Evolutionary conservation across 1,140 invertebrate species (phyloP).

Genomic region (Eumaeus atala): DNA sequence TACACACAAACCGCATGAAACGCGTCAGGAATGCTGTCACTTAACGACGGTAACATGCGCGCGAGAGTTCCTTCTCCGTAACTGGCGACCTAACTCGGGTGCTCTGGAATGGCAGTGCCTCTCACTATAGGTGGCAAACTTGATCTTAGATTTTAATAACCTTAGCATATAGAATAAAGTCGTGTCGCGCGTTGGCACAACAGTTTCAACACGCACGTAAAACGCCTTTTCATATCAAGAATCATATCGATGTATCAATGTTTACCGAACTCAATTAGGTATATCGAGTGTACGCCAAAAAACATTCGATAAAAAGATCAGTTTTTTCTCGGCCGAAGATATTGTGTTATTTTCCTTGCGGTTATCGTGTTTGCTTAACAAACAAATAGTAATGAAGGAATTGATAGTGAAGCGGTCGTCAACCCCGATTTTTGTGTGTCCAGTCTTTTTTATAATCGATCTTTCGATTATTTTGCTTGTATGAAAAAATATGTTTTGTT

Average conservation of each 20-base stretch:
- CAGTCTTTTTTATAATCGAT: slow-evolving; percentile 16
- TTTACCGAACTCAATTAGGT: slow-evolving; percentile 55
- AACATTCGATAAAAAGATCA: slow-evolving; percentile 54
- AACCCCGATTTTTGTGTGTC: slow-evolving; percentile 31
- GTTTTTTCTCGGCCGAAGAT: slow-evolving; percentile 47
- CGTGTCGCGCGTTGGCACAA: slow-evolving; percentile 28
- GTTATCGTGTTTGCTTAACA: slow-evolving; percentile 56
- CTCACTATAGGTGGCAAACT: no score
- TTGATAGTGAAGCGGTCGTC: slow-evolving; percentile 53
- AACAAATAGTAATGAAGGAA: slow-evolving; percentile 63
- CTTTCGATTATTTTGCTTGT: slow-evolving; percentile 5
- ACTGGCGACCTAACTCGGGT: no score
- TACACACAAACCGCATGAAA: no score
- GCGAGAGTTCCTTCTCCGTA: no score
- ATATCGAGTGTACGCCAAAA: slow-evolving; percentile 51
- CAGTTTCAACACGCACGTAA: slow-evolving; percentile 46
- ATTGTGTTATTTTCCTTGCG: slow-evolving; percentile 53
- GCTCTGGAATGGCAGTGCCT: no score
- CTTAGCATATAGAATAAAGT: slow-evolving; percentile 7
- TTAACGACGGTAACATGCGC: no score
- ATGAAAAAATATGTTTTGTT: neutral
- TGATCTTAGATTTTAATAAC: neutral
- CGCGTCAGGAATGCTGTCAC: no score
- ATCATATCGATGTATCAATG: slow-evolving; percentile 40
- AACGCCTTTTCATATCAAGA: slow-evolving; percentile 51